Evolutionary conservation across 2,888 invertebrate species (phyloP).

Genomic region (Laspeyria flexula): DNA sequence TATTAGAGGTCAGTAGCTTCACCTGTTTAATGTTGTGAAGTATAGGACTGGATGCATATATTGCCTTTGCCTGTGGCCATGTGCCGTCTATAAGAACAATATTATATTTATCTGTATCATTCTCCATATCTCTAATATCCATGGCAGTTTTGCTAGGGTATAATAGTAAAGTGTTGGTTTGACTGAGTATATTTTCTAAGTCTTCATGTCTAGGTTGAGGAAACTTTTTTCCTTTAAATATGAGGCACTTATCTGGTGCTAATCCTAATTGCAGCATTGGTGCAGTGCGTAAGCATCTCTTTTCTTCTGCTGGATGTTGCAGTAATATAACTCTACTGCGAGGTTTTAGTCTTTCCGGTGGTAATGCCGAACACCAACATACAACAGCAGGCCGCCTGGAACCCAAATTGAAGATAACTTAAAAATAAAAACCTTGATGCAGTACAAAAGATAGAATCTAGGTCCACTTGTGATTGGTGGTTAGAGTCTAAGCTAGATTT

Average conservation of each 20-base stretch:
- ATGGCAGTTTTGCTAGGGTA: constrained; percentile 93
- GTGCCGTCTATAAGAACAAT: constrained; percentile 96
- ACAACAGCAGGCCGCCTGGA: constrained; percentile 92
- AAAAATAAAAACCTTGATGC: not conserved
- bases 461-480: too few relatives aligned
- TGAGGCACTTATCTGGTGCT: constrained; percentile 90
- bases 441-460: too few relatives aligned
- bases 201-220: constrained; percentile 89
- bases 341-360: constrained; percentile 89
- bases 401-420: constrained; percentile 11
- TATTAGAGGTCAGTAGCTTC: constrained; percentile 89
- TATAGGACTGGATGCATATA: constrained; percentile 92
- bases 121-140: constrained; percentile 85
- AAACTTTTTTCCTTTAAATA: constrained; percentile 94
- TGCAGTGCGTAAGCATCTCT: constrained; percentile 94
- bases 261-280: constrained; percentile 94
- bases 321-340: constrained; percentile 91
- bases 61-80: constrained; percentile 98
- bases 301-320: constrained; percentile 97
- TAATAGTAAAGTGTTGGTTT: constrained; percentile 90
- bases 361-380: constrained; percentile 96
- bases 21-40: constrained; percentile 92
- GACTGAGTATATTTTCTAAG: constrained; percentile 88
- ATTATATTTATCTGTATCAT: constrained; percentile 87
- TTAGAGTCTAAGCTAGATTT: too few relatives aligned